Evolutionary conservation across 2,797 vertebrate genomes (phyloP), one percentile per base, ranked within the genome.

Genomic region (Calcarius lapponicus): DNA sequence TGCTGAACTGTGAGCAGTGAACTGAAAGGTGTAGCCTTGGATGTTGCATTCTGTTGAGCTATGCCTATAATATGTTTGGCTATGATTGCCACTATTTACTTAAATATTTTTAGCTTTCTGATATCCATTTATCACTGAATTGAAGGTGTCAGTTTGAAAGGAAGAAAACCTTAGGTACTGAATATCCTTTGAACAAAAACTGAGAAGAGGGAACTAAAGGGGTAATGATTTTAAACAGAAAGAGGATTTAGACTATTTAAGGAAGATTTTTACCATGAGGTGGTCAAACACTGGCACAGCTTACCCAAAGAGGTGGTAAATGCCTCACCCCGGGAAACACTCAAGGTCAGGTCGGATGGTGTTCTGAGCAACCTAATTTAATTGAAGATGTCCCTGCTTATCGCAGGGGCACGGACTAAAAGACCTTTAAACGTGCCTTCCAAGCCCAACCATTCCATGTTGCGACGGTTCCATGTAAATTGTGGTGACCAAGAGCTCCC

Each of bases 401-500:
- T 10, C 25, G 43, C 32, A 57, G 43, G 9, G 11, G 13, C 17
- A 32, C 16, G 11, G 6, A 64, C 50, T 21, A 15, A 36, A 50
- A 8, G 43, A n/a, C 32, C 13, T 38, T 19, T 38, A 64, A 70
- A 64, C 0, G 3, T 6, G 20, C n/a, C 21, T 57, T 31, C 24
- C 79, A 70, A 19, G 8, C 24, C 8, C 19, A 38, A 40, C 24
- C 20, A 7, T 20, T 24, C 22, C 3, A 22, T 2, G 40, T 11
- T 1, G 32, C 1, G 2, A 7, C 0, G 32, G 64, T 7, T 76
- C 19, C 25, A 16, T 4, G 24, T 8, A 45, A 50, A 42, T 51
- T 76, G 22, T 34, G 36, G 54, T 47, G 86, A 86, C 32, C 86
- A 93, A 94, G 42, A 57, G 96, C 94, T 94, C 97, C 96, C 95